These are phyloP conservation scores for Scomber colias DNA, from an alignment of 2,113 vertebrate genomes.

Conservation along the genomic window DNA sequence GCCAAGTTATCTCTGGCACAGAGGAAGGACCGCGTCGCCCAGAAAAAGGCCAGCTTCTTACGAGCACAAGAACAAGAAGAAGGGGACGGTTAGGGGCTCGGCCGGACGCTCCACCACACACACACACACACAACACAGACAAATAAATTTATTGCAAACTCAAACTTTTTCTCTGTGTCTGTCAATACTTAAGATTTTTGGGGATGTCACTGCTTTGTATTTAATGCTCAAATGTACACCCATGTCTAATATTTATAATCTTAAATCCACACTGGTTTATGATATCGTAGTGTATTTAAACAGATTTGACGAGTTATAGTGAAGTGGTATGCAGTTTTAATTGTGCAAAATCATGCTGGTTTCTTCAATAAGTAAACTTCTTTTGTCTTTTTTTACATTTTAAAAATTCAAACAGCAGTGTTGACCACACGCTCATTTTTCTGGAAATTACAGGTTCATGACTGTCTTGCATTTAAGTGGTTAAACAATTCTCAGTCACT, in stretches of 20 bases:
- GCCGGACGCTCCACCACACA: background rate
- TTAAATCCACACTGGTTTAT: background rate
- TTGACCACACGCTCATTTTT: constrained; percentile 32
- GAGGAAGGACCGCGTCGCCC: constrained; percentile 96
- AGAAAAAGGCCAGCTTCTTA: constrained; percentile 99
- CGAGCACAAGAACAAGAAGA: constrained; percentile 92
- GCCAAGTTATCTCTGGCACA: constrained; percentile 96
- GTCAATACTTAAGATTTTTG: background rate
- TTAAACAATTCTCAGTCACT: constrained; percentile 1
- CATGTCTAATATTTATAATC: background rate
- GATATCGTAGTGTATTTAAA: background rate
- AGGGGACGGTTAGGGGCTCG: constrained; percentile 88
- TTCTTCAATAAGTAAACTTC: constrained; percentile 61
- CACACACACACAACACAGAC: constrained; percentile 50
- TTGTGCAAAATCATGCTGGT: constrained; percentile 86
- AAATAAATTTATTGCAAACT: constrained; percentile 84
- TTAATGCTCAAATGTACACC: background rate
- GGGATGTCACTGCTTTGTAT: background rate
- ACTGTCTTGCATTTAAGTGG: constrained; percentile 17
- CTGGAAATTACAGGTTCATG: constrained; percentile 12
- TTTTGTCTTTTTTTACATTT: constrained; percentile 37
- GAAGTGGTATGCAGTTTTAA: constrained; percentile 64
- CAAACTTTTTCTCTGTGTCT: constrained; percentile 5
- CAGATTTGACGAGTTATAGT: constrained; percentile 2
- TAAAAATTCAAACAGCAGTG: constrained; percentile 58